Conservation (phyloP, 2,113 vertebrate species). For the Nanorana parkeri region DNA sequence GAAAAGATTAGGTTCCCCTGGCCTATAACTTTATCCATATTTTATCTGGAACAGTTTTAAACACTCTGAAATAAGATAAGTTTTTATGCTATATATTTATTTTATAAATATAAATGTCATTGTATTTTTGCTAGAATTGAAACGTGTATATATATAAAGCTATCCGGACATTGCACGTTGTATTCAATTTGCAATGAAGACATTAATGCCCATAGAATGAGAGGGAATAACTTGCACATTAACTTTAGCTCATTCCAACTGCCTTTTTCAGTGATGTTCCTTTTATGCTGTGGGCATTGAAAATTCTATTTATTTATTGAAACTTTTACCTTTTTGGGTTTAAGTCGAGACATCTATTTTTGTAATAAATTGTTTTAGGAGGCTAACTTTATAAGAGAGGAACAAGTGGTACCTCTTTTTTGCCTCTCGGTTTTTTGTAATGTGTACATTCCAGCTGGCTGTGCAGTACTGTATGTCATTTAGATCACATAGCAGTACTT, state of each 20-base stretch:
- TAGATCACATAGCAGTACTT: slow-evolving; percentile 59
- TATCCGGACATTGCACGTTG: slow-evolving; percentile 33
- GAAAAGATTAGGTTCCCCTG: background rate
- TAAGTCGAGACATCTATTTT: slow-evolving; percentile 70
- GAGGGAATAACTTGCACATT: background rate
- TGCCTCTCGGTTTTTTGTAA: slow-evolving; percentile 62
- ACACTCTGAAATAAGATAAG: background rate
- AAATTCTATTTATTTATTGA: slow-evolving; percentile 68
- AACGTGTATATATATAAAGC: slow-evolving; percentile 17
- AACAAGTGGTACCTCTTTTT: slow-evolving; percentile 57
- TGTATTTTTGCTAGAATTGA: slow-evolving; percentile 55
- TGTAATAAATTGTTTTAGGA: slow-evolving; percentile 60
- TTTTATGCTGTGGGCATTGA: slow-evolving; percentile 66
- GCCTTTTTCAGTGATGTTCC: slow-evolving; percentile 58
- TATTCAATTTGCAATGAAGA: slow-evolving; percentile 40
- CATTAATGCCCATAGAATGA: slow-evolving; percentile 27
- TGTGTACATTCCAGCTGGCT: slow-evolving; percentile 67
- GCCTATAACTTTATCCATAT: background rate
- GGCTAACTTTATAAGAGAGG: slow-evolving; percentile 52
- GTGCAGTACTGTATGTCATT: slow-evolving; percentile 58
- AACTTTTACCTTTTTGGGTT: slow-evolving; percentile 67
- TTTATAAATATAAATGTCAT: slow-evolving; percentile 56
- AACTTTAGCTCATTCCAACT: slow-evolving; percentile 56
- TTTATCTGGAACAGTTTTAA: slow-evolving; percentile 9
- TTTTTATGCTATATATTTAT: slow-evolving; percentile 56